Percentiles rank a stretch among this genome's conserved stretches.
Conservation (phyloP, 1,140 invertebrate genomes). For the Radopholus similis region DNA sequence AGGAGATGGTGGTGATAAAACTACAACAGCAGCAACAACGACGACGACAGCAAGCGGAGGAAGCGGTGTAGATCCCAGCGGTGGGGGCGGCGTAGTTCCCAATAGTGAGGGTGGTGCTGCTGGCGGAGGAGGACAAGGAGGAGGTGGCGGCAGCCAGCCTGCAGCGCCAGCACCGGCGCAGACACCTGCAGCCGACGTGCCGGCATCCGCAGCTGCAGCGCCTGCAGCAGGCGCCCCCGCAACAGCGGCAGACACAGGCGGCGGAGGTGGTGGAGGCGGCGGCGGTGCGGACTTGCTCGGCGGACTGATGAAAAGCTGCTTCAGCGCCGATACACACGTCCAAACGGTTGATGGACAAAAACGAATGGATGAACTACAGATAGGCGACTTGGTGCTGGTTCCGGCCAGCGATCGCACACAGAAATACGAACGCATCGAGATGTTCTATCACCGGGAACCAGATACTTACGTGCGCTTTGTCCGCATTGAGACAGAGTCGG, state of each 20-base stretch:
- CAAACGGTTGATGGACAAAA: slow-evolving; percentile 31
- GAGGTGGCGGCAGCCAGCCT: neutral
- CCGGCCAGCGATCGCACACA: slow-evolving; percentile 31
- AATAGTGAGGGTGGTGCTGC: neutral
- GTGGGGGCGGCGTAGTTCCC: neutral
- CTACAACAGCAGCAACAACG: neutral
- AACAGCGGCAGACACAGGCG: neutral
- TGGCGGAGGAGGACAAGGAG: neutral
- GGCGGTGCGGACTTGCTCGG: neutral
- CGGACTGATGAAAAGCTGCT: slow-evolving; percentile 27
- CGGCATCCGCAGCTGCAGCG: neutral
- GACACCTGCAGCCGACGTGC: neutral
- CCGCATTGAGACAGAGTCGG: slow-evolving; percentile 32
- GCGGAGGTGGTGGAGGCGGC: neutral
- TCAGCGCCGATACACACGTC: slow-evolving; percentile 42
- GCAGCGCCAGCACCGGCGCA: neutral
- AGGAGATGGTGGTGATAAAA: neutral
- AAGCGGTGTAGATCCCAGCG: neutral
- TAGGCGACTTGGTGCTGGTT: slow-evolving; percentile 40
- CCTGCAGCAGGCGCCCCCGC: neutral
- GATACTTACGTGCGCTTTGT: slow-evolving; percentile 32
- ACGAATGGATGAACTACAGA: slow-evolving; percentile 38
- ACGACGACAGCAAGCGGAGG: neutral
- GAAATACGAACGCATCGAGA: slow-evolving; percentile 46
- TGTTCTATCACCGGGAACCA: slow-evolving; percentile 48